Evolutionary conservation across 1,140 invertebrate species (phyloP).

Genomic region (Brachionus manjavacas): DNA sequence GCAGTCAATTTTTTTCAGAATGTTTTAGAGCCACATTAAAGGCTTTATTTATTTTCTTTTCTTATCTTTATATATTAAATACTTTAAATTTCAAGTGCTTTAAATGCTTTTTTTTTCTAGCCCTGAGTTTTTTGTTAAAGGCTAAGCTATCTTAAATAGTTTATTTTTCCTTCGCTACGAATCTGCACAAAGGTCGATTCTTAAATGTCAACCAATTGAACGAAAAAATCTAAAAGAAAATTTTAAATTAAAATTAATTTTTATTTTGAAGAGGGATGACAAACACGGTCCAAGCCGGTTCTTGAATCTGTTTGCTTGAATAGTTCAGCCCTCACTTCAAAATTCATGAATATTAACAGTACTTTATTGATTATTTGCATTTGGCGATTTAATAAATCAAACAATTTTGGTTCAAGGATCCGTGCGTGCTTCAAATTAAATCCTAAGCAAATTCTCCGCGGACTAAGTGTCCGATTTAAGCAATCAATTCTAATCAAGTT

Average conservation of each 20-base stretch:
- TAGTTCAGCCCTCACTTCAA: neutral
- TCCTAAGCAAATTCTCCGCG: neutral
- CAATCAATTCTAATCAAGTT: neutral
- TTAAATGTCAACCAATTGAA: neutral
- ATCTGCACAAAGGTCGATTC: neutral
- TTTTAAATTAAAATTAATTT: neutral
- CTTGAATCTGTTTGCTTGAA: neutral
- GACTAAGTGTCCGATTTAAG: neutral
- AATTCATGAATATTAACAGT: neutral
- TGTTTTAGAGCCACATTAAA: neutral
- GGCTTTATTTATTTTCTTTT: neutral
- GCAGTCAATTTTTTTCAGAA: neutral
- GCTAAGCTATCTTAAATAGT: neutral
- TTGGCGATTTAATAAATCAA: neutral
- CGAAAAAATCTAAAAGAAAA: neutral
- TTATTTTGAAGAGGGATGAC: neutral
- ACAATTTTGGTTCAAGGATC: neutral
- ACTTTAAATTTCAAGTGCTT: neutral
- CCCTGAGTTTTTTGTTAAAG: neutral
- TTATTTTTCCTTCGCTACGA: neutral
- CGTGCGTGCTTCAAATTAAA: neutral
- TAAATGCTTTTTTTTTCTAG: neutral
- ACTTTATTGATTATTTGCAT: neutral
- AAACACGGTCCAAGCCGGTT: neutral
- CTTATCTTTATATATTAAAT: neutral